Percentiles rank a stretch among this genome's conserved stretches.
Conservation (phyloP, 2,888 invertebrate species). For the Corythucha ciliata region DNA sequence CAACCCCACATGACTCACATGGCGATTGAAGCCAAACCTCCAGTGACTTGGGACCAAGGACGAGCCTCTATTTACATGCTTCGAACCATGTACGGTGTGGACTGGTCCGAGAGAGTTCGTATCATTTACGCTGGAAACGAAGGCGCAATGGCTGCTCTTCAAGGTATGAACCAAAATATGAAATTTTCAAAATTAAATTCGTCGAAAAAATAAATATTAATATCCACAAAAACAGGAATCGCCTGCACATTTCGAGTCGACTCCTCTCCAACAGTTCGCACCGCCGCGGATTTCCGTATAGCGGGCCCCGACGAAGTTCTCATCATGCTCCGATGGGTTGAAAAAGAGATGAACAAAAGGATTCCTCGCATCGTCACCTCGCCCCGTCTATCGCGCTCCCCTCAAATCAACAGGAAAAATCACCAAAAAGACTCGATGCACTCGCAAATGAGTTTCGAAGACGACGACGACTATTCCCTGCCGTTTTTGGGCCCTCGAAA, state of each 20-base stretch:
- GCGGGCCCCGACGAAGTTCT: constrained; percentile 42
- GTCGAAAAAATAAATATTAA: too few relatives aligned
- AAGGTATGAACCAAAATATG: too few relatives aligned
- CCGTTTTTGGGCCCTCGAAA: constrained; percentile 20
- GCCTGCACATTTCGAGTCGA: constrained; percentile 43
- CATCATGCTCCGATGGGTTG: constrained; percentile 42
- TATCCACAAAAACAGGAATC: too few relatives aligned
- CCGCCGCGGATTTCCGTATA: constrained; percentile 42
- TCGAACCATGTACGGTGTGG: constrained; percentile 42
- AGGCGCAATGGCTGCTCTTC: constrained; percentile 41
- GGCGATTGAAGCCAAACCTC: constrained; percentile 42
- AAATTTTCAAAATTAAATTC: too few relatives aligned
- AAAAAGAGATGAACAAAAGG: constrained; percentile 39
- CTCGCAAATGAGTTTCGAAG: constrained; percentile 39
- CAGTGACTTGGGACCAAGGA: constrained; percentile 43
- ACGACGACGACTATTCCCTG: constrained; percentile 34
- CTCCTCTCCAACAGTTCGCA: constrained; percentile 40
- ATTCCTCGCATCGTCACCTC: constrained; percentile 33
- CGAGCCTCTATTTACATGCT: constrained; percentile 43
- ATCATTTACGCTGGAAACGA: constrained; percentile 44
- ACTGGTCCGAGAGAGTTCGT: constrained; percentile 43
- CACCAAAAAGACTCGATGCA: constrained; percentile 34
- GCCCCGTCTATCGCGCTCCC: constrained; percentile 33
- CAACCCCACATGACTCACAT: constrained; percentile 40
- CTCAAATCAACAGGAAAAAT: constrained; percentile 31